Percentiles rank a stretch among this genome's conserved stretches.
Conservation (phyloP, 2,113 vertebrate genomes). For the Felis chaus region DNA sequence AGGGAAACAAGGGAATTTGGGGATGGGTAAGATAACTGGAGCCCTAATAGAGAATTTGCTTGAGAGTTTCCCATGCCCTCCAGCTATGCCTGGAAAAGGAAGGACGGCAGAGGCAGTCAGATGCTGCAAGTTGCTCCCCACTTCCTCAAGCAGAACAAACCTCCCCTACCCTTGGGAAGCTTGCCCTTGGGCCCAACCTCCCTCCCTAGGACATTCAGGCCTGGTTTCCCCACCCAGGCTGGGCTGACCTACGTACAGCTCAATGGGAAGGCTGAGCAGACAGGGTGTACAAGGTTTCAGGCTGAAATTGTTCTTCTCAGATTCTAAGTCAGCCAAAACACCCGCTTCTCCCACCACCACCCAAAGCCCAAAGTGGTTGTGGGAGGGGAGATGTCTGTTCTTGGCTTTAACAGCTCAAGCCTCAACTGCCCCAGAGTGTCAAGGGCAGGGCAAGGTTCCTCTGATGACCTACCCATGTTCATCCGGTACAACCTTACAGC, state of each 20-base stretch:
- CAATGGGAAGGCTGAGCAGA: not conserved
- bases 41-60: not conserved
- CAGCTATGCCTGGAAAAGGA: not conserved
- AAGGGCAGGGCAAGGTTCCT: not conserved
- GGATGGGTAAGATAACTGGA: not conserved
- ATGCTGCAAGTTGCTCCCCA: not conserved
- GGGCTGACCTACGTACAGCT: not conserved
- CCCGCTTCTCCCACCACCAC: not conserved
- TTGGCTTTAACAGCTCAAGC: slow-evolving; percentile 9
- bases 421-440: not conserved
- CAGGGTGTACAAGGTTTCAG: not conserved
- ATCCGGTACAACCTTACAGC: slow-evolving; percentile 75
- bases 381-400: not conserved
- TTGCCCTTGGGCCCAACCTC: not conserved
- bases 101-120: not conserved
- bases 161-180: not conserved
- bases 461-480: slow-evolving; percentile 70
- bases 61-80: not conserved
- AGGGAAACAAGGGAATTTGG: not conserved
- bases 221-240: not conserved
- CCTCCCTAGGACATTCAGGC: not conserved
- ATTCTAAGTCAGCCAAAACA: slow-evolving; percentile 10
- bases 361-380: slow-evolving; percentile 21
- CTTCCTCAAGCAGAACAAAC: not conserved
- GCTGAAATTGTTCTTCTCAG: not conserved